Conservation (phyloP, 1,140 invertebrate genomes). For the Eumeta japonica region DNA sequence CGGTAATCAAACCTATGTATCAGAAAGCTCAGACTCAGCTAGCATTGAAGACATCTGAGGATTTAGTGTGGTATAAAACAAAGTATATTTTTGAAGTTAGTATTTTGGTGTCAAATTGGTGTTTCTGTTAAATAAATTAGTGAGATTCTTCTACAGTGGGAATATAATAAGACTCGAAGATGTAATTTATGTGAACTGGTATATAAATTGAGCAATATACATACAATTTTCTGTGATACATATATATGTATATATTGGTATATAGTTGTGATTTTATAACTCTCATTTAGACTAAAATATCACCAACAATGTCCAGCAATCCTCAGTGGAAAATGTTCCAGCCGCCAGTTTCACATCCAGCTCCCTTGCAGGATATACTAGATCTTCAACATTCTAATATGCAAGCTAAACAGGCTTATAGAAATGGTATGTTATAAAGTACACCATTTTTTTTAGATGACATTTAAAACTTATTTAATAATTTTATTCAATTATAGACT, state of each 20-base stretch:
- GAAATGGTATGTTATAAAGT: constrained; percentile 43
- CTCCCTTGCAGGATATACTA: constrained; percentile 50
- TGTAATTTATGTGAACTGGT: too few species aligned
- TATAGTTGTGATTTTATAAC: too few species aligned
- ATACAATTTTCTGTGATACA: constrained; percentile 54
- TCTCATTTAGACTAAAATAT: not conserved
- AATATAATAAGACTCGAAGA: constrained; percentile 35
- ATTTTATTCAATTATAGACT: too few species aligned
- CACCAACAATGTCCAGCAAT: constrained; percentile 72
- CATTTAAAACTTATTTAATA: too few species aligned
- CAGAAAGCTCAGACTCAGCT: constrained; percentile 76
- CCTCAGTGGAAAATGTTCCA: constrained; percentile 91
- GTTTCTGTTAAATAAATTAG: constrained; percentile 28
- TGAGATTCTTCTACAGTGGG: constrained; percentile 30
- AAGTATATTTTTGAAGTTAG: constrained; percentile 38
- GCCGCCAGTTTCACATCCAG: constrained; percentile 67
- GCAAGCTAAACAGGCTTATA: constrained; percentile 45
- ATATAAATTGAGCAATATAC: too few species aligned
- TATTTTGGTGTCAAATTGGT: constrained; percentile 43
- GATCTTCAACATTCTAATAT: constrained; percentile 50
- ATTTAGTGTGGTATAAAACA: constrained; percentile 59
- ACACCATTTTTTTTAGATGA: too few species aligned
- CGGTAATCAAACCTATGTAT: constrained; percentile 29
- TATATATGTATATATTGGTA: constrained; percentile 23
- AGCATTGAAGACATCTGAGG: constrained; percentile 90